These are phyloP conservation scores for Dysidea cf. avara DNA, from an alignment of 37 sponge, comb jelly and placozoan genomes.

Conservation along the genomic window DNA sequence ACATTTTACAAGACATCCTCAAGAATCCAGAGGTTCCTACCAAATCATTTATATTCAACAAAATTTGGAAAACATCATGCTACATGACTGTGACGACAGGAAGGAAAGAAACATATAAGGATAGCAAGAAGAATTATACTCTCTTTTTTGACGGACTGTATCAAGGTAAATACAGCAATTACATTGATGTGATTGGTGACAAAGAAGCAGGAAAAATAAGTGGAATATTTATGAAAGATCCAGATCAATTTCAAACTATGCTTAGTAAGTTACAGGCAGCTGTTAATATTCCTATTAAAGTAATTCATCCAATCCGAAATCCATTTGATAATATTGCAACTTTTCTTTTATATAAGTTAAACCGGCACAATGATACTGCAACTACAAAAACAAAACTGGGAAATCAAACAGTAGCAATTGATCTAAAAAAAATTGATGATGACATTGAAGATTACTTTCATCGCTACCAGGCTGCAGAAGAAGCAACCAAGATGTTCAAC, in stretches of 20 bases:
- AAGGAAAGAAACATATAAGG: no score
- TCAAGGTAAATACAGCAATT: neutral
- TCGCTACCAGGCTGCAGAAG: neutral
- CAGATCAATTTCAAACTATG: neutral
- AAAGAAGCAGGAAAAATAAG: conserved; percentile 11
- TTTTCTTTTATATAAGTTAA: no score
- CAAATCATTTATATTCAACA: no score
- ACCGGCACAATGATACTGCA: no score
- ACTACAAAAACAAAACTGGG: no score
- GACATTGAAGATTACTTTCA: no score
- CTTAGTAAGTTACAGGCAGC: neutral
- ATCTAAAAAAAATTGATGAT: no score
- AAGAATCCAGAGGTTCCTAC: no score
- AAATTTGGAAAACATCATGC: no score
- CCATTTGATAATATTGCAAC: conserved; percentile 49
- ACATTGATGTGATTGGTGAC: conserved; percentile 36
- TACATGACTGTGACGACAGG: no score
- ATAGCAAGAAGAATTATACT: conserved; percentile 12
- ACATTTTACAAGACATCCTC: no score
- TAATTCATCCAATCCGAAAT: conserved; percentile 39
- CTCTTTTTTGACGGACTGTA: conserved; percentile 12
- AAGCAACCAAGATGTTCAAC: neutral
- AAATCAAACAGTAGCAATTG: no score
- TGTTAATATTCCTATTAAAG: neutral
- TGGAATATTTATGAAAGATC: neutral